A percentile compares a stretch with the other conserved stretches of the same genome.
Evolutionary conservation across 2,113 vertebrate genomes (phyloP).

Genomic region (Megaptera novaeangliae): DNA sequence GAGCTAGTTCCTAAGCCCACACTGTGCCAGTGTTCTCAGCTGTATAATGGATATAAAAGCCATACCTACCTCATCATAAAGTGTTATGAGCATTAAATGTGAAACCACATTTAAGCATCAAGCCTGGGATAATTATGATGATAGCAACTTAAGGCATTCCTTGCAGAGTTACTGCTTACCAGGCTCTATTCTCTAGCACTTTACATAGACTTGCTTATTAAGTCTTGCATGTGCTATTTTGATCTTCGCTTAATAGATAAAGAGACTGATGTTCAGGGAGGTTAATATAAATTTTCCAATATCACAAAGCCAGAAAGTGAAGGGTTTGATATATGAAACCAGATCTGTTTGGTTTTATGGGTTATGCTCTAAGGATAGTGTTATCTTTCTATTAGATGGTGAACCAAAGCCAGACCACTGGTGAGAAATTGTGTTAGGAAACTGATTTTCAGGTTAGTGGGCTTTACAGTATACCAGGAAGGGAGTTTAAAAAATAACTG

Average conservation of each 20-base stretch:
- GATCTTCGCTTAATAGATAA: not conserved
- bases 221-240: not conserved
- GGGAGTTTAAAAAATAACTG: not conserved
- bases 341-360: not conserved
- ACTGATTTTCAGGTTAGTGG: not conserved
- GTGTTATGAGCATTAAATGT: not conserved
- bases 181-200: not conserved
- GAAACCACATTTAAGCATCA: not conserved
- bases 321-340: not conserved
- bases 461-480: not conserved
- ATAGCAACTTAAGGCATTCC: not conserved
- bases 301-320: not conserved
- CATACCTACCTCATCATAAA: not conserved
- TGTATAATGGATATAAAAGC: not conserved
- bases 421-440: not conserved
- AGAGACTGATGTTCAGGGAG: not conserved
- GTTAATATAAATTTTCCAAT: not conserved
- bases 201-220: not conserved
- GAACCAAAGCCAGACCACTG: not conserved
- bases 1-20: not conserved
- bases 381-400: not conserved
- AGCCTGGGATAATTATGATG: not conserved
- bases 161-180: not conserved
- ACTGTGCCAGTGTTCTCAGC: not conserved
- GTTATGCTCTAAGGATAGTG: not conserved